A percentile compares a stretch with the other conserved stretches of the same genome.
Evolutionary conservation across 2,113 vertebrate genomes (phyloP).

Genomic region (Mola mola): DNA sequence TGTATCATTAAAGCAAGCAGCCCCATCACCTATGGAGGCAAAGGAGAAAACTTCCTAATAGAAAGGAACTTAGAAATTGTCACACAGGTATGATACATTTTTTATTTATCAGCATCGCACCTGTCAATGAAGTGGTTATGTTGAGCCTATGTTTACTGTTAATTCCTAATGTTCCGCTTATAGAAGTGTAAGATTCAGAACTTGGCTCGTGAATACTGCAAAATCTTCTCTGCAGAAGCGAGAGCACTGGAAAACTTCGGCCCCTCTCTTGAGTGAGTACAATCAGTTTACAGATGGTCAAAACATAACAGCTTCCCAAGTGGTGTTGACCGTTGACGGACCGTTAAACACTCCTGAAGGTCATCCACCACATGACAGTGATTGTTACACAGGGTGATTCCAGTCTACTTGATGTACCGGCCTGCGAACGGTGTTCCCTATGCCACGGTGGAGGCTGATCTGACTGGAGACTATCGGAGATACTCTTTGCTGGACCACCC

Average conservation of each 20-base stretch:
- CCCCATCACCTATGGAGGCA: conserved; percentile 88
- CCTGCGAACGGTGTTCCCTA: conserved; percentile 93
- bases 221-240: conserved; percentile 93
- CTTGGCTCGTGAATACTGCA: conserved; percentile 95
- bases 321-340: neutral
- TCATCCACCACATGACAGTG: neutral
- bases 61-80: conserved; percentile 91
- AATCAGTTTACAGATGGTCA: neutral
- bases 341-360: neutral
- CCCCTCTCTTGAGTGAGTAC: conserved; percentile 89
- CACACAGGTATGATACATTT: conserved; percentile 85
- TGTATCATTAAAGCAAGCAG: conserved; percentile 91
- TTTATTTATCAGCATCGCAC: neutral
- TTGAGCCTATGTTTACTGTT: conserved; percentile 30
- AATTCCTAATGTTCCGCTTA: conserved; percentile 35
- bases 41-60: conserved; percentile 87
- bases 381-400: conserved; percentile 85
- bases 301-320: neutral
- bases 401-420: conserved; percentile 92
- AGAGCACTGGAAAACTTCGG: conserved; percentile 88
- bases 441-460: conserved; percentile 89
- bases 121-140: neutral
- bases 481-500: conserved; percentile 80
- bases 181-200: conserved; percentile 97
- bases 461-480: conserved; percentile 82